Base-by-base conservation (phyloP, 2,888 invertebrate genomes). In the Sesamia inferens region DNA sequence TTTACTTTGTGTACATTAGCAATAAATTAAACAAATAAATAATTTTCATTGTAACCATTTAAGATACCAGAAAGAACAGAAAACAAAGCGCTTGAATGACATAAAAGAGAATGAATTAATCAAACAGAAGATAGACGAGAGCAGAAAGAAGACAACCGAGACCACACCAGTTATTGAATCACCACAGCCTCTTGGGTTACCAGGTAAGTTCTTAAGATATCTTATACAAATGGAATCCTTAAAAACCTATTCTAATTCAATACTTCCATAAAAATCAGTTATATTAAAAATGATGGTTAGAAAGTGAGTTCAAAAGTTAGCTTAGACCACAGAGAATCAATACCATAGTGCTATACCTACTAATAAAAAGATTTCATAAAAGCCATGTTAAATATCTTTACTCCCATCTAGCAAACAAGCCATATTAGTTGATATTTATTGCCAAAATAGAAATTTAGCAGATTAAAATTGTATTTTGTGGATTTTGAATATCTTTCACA, bases 61-160 rank as follows among this genome's bases (percentile, higher is more conserved):
- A 81, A 95, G 95, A 72, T 96, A 96, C 87, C 91, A 90, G 51
- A 91, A 93, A 75, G 94, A 94, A 75, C 92, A 94, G 78, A 93
- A 95, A 86, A 89, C 89, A 0, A 93, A 94, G 74, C 90, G 95
- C 5, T 79, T 95, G 39, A 93, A 92, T 76, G 95, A 96, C 64
- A 94, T 95, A 47, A 93, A 95, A 75, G 93, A 95, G 77, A 94
- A 93, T 88, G 94, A 95, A 76, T 71, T 94, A 44, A 91, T 95
- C 19, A 95, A 94, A 74, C 94, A 95, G 82, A 94, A 94, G 80
- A 95, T 95, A 5, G 96, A 95, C 2, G 94, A 94, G 22, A 94
- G 90, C 72, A 86, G 95, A 39, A 95, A 95, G 89, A 96, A 94
- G 76, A 92, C 93, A 0, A 88, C 93, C 10, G 96, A 95, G 76